These are phyloP conservation scores for Sylvia atricapilla DNA, from an alignment of 2,113 vertebrate genomes.

Conservation along the genomic window DNA sequence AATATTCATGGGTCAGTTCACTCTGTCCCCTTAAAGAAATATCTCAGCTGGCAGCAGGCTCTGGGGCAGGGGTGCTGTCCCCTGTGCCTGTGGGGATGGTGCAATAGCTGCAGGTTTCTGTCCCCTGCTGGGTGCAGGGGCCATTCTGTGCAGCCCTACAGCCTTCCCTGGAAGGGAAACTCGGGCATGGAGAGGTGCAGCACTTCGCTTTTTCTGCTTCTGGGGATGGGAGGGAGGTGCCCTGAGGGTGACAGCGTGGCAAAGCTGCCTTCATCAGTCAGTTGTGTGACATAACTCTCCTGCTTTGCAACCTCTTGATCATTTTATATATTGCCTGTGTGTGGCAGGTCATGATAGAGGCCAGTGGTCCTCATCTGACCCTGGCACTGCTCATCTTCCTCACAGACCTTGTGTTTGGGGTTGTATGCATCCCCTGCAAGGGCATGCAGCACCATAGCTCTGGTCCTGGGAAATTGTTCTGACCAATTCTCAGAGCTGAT, in stretches of 20 bases:
- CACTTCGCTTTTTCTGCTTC: background rate
- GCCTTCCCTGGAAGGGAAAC: background rate
- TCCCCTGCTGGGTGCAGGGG: background rate
- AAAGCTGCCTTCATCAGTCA: background rate
- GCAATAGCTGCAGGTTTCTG: background rate
- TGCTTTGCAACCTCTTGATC: background rate
- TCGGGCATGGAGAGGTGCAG: background rate
- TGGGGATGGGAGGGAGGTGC: background rate
- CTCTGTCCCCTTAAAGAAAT: background rate
- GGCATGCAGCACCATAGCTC: accelerated
- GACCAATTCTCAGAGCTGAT: background rate
- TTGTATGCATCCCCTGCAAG: background rate
- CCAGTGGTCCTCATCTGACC: background rate
- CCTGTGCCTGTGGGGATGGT: background rate
- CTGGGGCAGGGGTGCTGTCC: background rate
- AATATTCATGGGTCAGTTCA: background rate
- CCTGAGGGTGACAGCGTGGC: background rate
- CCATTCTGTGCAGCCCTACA: accelerated
- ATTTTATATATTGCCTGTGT: background rate
- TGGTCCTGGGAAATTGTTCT: background rate
- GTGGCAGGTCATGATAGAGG: background rate
- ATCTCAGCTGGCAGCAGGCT: background rate
- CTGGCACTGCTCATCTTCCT: background rate
- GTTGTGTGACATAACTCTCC: background rate
- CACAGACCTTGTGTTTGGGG: accelerated